These are phyloP conservation scores for Sinocyclocheilus rhinocerous DNA, from an alignment of 2,113 vertebrate genomes.

Conservation along the genomic window DNA sequence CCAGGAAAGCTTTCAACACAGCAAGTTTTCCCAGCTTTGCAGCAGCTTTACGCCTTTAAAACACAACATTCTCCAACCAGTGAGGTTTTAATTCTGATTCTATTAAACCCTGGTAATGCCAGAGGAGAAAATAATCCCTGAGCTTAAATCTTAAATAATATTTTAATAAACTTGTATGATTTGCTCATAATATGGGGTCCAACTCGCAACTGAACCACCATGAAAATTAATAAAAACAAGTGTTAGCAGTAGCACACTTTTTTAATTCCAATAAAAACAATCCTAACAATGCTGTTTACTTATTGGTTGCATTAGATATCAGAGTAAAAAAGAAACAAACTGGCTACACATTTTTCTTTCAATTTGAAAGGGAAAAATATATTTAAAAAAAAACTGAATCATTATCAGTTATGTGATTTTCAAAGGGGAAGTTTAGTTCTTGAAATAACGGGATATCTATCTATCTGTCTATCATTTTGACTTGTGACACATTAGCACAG, in stretches of 20 bases:
- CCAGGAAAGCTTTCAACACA: neutral
- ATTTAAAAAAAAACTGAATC: neutral
- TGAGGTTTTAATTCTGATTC: neutral
- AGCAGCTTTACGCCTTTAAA: neutral
- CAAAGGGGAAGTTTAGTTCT: neutral
- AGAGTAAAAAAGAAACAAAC: neutral
- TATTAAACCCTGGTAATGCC: neutral
- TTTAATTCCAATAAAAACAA: conserved; percentile 8
- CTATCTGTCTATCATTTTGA: neutral
- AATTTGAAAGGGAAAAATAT: neutral
- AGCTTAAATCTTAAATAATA: neutral
- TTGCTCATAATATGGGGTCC: neutral
- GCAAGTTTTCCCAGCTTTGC: neutral
- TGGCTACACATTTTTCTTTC: neutral
- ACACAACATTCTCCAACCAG: neutral
- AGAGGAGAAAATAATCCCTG: neutral
- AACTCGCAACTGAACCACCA: neutral
- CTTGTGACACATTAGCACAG: neutral
- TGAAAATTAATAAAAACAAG: neutral
- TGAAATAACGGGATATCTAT: neutral
- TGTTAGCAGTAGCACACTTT: neutral
- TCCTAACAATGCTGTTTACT: neutral
- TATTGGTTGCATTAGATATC: neutral
- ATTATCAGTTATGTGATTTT: neutral
- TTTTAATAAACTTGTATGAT: neutral